Conservation (phyloP, 1,140 invertebrate species). For the Cotesia vestalis region DNA sequence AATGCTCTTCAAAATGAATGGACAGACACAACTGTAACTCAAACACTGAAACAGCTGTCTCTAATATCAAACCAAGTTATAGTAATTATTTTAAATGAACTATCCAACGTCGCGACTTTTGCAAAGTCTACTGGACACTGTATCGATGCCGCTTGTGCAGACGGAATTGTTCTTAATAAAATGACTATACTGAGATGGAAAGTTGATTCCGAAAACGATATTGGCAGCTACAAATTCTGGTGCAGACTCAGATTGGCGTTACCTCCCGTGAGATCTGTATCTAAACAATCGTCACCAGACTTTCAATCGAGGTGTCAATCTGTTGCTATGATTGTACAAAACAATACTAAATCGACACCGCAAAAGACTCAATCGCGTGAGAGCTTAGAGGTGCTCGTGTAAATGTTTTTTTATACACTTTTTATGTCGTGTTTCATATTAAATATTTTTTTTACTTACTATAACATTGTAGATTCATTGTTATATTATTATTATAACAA, state of each 20-base stretch:
- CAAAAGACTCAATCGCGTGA: constrained; percentile 58
- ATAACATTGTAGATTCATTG: neutral
- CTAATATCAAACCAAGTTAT: constrained; percentile 48
- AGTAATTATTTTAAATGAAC: constrained; percentile 54
- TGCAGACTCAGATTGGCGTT: constrained; percentile 57
- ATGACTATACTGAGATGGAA: constrained; percentile 56
- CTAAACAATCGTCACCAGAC: constrained; percentile 38
- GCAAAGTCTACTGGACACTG: constrained; percentile 50
- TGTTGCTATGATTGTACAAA: constrained; percentile 62
- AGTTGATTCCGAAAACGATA: constrained; percentile 22
- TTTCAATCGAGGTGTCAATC: constrained; percentile 48
- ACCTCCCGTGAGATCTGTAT: constrained; percentile 54
- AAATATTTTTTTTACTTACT: too few species aligned
- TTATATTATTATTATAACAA: neutral
- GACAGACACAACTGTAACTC: constrained; percentile 54
- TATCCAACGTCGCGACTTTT: constrained; percentile 51
- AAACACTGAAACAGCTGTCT: constrained; percentile 55
- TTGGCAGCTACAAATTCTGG: constrained; percentile 57
- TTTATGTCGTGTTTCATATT: constrained; percentile 4
- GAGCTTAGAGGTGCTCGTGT: constrained; percentile 64
- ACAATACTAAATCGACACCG: constrained; percentile 53
- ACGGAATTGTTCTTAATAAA: constrained; percentile 47
- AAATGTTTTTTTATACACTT: constrained; percentile 31
- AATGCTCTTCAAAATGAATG: constrained; percentile 53
- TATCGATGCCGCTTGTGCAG: constrained; percentile 37